Evolutionary conservation across 2,797 vertebrate genomes (phyloP).

Genomic region (Chelonia mydas): DNA sequence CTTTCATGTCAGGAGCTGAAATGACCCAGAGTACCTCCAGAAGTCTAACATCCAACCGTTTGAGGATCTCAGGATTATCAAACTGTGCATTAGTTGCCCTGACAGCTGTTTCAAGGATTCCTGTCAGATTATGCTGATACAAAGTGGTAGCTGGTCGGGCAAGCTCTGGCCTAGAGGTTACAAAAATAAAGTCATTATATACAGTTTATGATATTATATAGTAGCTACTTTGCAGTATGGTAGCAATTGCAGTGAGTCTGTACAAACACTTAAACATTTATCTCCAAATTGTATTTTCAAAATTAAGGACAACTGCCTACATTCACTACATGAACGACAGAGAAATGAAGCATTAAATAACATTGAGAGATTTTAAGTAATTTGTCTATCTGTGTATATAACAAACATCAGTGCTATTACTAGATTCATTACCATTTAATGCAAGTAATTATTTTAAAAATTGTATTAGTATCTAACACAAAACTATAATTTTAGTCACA

Average conservation of each 20-base stretch:
- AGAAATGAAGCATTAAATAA: constrained; percentile 11
- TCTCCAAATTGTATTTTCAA: not conserved
- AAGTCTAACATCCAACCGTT: constrained; percentile 94
- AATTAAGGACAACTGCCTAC: not conserved
- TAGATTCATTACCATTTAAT: constrained; percentile 9
- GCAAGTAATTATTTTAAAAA: not conserved
- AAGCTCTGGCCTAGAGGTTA: constrained; percentile 89
- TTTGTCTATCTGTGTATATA: not conserved
- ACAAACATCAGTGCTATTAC: not conserved
- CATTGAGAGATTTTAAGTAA: not conserved
- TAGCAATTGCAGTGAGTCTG: not conserved
- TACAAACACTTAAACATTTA: not conserved
- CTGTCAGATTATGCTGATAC: constrained; percentile 98
- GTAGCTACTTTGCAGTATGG: not conserved
- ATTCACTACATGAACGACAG: not conserved
- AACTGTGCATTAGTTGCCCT: constrained; percentile 98
- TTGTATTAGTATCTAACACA: not conserved
- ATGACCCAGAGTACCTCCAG: constrained; percentile 85
- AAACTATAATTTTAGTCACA: not conserved
- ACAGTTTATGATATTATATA: not conserved
- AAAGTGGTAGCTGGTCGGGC: constrained; percentile 94
- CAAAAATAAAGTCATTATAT: not conserved
- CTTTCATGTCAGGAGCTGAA: constrained; percentile 1
- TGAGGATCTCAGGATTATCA: constrained; percentile 96
- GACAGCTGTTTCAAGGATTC: constrained; percentile 96